These are phyloP conservation scores for Condylostylus longicornis DNA, from an alignment of 1,140 invertebrate species.

Conservation along the genomic window DNA sequence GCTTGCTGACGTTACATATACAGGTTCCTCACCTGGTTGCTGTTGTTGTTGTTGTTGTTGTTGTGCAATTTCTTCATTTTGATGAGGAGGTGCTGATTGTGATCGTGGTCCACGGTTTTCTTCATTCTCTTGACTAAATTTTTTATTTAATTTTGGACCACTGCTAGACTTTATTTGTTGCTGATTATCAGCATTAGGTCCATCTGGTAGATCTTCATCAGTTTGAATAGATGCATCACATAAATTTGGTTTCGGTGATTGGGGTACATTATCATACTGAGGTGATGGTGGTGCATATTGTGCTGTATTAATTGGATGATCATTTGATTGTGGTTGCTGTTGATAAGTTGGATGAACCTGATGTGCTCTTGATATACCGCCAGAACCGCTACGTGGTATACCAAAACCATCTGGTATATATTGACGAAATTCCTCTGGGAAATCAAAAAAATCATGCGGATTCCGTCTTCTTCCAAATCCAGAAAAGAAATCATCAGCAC, in stretches of 20 bases:
- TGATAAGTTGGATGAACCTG: constrained; percentile 5
- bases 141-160: too few species aligned
- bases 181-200: constrained; percentile 29
- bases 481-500: too few species aligned
- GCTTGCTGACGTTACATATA: constrained; percentile 11
- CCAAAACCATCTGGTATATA: constrained; percentile 40
- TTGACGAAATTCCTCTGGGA: constrained; percentile 41
- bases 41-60: constrained; percentile 31
- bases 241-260: constrained; percentile 11
- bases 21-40: constrained; percentile 6
- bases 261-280: constrained; percentile 13
- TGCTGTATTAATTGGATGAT: constrained; percentile 7
- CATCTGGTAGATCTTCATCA: constrained; percentile 10
- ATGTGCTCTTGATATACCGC: constrained; percentile 10
- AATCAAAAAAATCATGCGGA: constrained; percentile 39
- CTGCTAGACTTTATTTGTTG: constrained; percentile 47
- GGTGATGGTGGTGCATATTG: constrained; percentile 14
- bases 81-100: constrained; percentile 23
- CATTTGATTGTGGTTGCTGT: constrained; percentile 6
- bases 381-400: constrained; percentile 27
- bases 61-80: constrained; percentile 23
- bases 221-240: constrained; percentile 38
- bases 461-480: constrained; percentile 27
- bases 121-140: too few species aligned
- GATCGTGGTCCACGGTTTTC: constrained; percentile 41